Conservation (phyloP, 2,888 invertebrate species). For the Caprella mutica region DNA sequence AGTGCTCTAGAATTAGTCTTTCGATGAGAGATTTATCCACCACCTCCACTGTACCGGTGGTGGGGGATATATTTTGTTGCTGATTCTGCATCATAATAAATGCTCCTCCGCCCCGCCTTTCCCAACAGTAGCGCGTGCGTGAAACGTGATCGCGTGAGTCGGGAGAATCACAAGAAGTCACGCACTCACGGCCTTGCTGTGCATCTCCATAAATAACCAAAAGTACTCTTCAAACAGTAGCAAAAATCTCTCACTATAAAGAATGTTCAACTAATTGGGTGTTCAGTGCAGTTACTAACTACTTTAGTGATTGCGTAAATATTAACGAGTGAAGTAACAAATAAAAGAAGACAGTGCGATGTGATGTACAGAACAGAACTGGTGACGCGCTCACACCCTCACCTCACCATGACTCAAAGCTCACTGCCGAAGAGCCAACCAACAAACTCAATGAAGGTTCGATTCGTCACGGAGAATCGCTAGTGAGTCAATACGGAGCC, state of each 20-base stretch:
- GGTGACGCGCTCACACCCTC: conserved; percentile 1
- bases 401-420: conserved; percentile 23
- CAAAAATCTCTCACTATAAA: too few relatives aligned
- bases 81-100: too few relatives aligned
- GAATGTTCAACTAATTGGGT: too few relatives aligned
- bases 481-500: conserved; percentile 34
- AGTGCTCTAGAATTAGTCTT: conserved; percentile 32
- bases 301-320: too few relatives aligned
- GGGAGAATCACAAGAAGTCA: conserved; percentile 9
- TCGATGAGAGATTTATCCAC: conserved; percentile 34
- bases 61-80: too few relatives aligned
- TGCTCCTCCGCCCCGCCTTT: too few relatives aligned
- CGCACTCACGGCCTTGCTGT: conserved; percentile 6
- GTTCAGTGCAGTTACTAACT: too few relatives aligned
- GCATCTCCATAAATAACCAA: too few relatives aligned
- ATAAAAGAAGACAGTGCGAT: not conserved
- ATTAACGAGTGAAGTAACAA: not conserved
- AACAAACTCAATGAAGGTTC: conserved; percentile 24
- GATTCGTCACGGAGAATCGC: conserved; percentile 33
- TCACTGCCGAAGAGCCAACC: conserved; percentile 7
- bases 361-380: not conserved
- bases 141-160: conserved; percentile 27
- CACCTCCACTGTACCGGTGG: conserved; percentile 31
- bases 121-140: conserved; percentile 33
- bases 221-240: too few relatives aligned